Base-by-base conservation (phyloP, 64 coral and sea anemone species). In the Astreopora myriophthalma region DNA sequence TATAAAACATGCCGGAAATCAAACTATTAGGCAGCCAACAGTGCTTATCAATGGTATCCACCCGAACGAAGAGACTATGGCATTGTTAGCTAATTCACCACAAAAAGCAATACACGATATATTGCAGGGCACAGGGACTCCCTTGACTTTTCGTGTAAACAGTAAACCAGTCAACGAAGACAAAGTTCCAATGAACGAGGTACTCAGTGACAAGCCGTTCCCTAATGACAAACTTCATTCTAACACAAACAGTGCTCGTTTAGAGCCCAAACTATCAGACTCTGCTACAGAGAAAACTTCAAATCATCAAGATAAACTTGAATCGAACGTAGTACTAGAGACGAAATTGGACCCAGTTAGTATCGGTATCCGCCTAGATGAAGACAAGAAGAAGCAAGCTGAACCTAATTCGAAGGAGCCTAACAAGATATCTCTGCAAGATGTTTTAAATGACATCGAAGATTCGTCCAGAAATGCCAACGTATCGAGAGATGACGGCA, bases 321-420 rank as follows among this genome's bases (percentile, higher is more conserved):
- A 80, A 33, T 34, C 76, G 16, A 80, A 80, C 13, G 76, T 80
- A 34, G 11, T 61, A 33, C 26, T 80, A 27, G 49, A 60, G 10
- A 8, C 28, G 2, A 60, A 60, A 48, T 29, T 78, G 13, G 34
- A 80, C 60, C 76, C 76, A 58, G 3, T 80, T 34, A 80, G 49
- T 32, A 80, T 80, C 58, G 76, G 76, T 10, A 80, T 80, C 22
- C 13, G 19, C 12, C 16, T 80, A 6, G 76, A 80, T 80, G 76
- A 60, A 19, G 49, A 80, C 29, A 58, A 61, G 34, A 80, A 17
- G 12, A 80, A 58, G 16, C 29, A 80, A 7, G 0, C 26, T 31
- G 1, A 30, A 22, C 17, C 26, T 1, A 17, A 0, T 58, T 33
- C 48, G 19, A 14, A 52, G 6, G 48, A 19, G 7, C 6, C 14